phyloP scores from a whole-genome alignment of 2,888 invertebrate genomes.

The Ischnus inquisitorius region DNA sequence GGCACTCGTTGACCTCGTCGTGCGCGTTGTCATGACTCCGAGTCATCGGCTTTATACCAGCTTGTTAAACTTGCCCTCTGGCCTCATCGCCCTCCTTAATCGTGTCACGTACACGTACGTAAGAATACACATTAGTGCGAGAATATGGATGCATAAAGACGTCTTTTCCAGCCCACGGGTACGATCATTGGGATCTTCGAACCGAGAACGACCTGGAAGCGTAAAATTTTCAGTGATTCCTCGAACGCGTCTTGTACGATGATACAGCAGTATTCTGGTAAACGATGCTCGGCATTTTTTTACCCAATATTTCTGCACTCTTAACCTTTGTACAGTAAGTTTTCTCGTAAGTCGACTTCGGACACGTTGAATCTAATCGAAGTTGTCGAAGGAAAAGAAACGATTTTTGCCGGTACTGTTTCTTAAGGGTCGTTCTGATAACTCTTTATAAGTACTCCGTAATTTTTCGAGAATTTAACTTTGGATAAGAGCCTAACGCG shows the following conservation, averaged over 20 bases:
- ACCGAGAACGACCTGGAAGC: background rate
- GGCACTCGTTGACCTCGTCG: conserved; percentile 83
- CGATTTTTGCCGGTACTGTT: no score
- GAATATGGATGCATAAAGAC: background rate
- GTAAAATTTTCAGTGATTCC: background rate
- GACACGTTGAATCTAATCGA: no score
- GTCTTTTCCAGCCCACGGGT: background rate
- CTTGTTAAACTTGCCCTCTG: conserved; percentile 83
- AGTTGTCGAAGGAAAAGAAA: no score
- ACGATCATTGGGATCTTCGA: background rate
- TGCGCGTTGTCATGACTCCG: conserved; percentile 84
- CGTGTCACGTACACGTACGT: conserved; percentile 69
- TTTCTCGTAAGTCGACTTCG: no score
- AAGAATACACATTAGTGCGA: conserved; percentile 9
- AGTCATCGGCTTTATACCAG: conserved; percentile 83
- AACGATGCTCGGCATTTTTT: no score
- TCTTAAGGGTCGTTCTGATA: no score
- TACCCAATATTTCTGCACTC: no score
- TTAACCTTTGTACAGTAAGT: no score
- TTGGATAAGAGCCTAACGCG: background rate
- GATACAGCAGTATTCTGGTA: background rate
- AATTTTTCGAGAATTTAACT: no score
- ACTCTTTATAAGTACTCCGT: no score
- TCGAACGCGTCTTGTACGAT: background rate
- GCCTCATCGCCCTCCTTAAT: conserved; percentile 79